Evolutionary conservation across 2,797 vertebrate genomes (phyloP).

Genomic region (Argentina silus): DNA sequence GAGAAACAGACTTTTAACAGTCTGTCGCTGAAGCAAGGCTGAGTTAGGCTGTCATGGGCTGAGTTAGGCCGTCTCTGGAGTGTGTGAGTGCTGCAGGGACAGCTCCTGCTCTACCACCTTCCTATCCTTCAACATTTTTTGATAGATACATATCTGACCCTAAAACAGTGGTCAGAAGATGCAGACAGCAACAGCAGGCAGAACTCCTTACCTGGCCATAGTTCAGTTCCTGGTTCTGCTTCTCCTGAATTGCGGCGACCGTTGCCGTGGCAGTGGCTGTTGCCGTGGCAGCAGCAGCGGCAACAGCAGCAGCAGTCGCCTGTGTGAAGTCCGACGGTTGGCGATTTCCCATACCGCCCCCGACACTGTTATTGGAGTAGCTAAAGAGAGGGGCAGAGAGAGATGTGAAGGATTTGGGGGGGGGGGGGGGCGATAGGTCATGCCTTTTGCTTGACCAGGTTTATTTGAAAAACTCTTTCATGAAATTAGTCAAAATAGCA

Average conservation of each 20-base stretch:
- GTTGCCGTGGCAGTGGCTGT: conserved; percentile 94
- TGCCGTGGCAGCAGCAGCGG: conserved; percentile 90
- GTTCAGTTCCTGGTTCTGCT: conserved; percentile 94
- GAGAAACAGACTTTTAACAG: neutral
- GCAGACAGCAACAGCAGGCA: neutral
- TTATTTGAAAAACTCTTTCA: too few relatives aligned
- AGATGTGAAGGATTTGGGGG: too few relatives aligned
- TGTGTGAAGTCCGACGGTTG: conserved; percentile 91
- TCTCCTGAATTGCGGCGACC: conserved; percentile 93
- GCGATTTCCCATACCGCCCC: conserved; percentile 81
- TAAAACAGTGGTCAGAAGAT: too few relatives aligned
- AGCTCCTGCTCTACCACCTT: neutral
- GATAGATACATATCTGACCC: too few relatives aligned
- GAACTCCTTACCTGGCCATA: conserved; percentile 80
- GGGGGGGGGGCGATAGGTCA: too few relatives aligned
- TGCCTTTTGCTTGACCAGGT: too few relatives aligned
- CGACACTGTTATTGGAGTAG: conserved; percentile 82
- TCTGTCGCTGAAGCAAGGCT: neutral
- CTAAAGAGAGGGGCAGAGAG: conserved; percentile 58
- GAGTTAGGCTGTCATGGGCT: too few relatives aligned
- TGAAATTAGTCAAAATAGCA: too few relatives aligned
- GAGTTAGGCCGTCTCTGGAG: conserved; percentile 21
- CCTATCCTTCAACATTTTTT: too few relatives aligned
- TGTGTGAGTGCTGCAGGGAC: neutral
- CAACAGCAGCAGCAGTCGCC: conserved; percentile 89